Conservation (phyloP, 2,113 vertebrate species). For the Melanerpes aurifrons region DNA sequence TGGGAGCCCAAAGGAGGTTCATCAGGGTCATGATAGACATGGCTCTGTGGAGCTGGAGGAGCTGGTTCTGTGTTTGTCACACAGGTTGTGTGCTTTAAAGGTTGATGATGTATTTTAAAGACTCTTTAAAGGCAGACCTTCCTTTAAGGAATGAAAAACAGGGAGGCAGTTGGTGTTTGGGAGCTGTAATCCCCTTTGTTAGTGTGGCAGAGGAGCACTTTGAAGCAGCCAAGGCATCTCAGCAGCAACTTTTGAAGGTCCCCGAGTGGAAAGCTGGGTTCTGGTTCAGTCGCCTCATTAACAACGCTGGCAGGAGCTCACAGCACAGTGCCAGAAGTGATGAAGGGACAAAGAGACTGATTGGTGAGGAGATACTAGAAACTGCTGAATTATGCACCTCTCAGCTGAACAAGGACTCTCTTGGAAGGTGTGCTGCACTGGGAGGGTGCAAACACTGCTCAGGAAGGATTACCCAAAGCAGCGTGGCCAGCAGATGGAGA, state of each 20-base stretch:
- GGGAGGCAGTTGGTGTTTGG: not conserved
- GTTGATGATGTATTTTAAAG: not conserved
- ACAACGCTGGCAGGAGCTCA: not conserved
- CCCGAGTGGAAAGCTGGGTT: not conserved
- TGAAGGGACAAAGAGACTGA: not conserved
- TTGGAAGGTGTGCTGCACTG: not conserved
- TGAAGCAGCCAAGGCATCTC: not conserved
- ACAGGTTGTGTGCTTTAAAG: not conserved
- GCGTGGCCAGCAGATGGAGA: too few relatives aligned
- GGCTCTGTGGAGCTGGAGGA: not conserved
- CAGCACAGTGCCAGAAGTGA: not conserved
- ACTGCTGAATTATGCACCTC: not conserved
- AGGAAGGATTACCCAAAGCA: not conserved
- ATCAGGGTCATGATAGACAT: not conserved
- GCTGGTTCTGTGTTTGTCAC: not conserved
- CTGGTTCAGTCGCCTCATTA: not conserved
- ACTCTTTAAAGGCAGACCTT: not conserved
- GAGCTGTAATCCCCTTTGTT: slow-evolving; percentile 7
- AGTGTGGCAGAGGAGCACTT: not conserved
- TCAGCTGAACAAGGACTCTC: not conserved
- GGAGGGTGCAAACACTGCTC: not conserved
- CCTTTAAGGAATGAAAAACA: not conserved
- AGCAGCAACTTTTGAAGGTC: not conserved
- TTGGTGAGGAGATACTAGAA: slow-evolving; percentile 14
- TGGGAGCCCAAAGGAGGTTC: not conserved